phyloP scores from a whole-genome alignment of 2,113 vertebrate species.

The Mormyrus lacerda region DNA sequence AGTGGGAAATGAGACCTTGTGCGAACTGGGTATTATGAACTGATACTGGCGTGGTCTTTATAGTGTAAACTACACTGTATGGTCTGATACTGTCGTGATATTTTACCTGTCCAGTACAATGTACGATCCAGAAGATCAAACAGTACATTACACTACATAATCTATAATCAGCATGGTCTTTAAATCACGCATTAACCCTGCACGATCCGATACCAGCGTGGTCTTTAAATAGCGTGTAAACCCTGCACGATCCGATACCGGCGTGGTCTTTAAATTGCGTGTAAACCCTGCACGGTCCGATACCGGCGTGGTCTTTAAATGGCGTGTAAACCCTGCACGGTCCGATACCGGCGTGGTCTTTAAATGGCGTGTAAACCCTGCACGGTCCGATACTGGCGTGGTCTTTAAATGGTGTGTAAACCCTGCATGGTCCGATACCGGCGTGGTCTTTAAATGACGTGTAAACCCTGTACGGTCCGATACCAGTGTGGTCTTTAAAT shows the following conservation, averaged over 20 bases:
- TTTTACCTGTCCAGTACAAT: neutral
- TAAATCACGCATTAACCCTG: too few species aligned
- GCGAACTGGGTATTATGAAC: neutral
- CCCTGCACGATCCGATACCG: too few species aligned
- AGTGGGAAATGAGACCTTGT: neutral
- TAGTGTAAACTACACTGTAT: neutral
- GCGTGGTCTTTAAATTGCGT: neutral
- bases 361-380: too few species aligned
- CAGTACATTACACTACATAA: neutral
- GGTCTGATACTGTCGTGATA: neutral
- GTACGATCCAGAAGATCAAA: neutral
- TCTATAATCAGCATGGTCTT: neutral
- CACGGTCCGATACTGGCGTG: too few species aligned
- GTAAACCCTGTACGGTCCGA: too few species aligned
- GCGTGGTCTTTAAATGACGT: too few species aligned
- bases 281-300: neutral
- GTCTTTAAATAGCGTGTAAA: too few species aligned
- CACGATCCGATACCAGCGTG: too few species aligned
- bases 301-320: neutral
- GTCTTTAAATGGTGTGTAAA: too few species aligned
- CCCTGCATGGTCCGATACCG: too few species aligned
- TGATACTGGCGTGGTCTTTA: neutral
- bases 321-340: neutral
- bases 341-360: neutral
- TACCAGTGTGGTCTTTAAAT: neutral